phyloP scores from a whole-genome alignment of 2,113 vertebrate genomes.

The Oncorhynchus clarkii region DNA sequence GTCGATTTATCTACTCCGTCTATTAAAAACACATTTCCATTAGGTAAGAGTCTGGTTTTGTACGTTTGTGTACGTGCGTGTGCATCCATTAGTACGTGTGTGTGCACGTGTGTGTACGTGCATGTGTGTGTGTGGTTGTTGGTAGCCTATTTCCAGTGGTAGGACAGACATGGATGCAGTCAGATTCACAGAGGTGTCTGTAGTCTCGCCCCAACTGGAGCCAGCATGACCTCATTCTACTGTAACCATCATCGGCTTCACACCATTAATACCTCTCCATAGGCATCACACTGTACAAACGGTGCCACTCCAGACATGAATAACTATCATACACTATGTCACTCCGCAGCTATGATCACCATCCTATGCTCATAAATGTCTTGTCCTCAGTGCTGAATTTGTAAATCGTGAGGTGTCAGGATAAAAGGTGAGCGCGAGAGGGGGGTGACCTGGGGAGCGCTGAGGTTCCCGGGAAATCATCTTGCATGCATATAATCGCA shows the following conservation, averaged over 20 bases:
- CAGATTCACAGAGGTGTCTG: slow-evolving; percentile 51
- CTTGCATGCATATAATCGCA: too few relatives aligned
- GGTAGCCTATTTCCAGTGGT: slow-evolving; percentile 31
- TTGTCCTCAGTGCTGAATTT: too few relatives aligned
- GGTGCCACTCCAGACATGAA: slow-evolving; percentile 59
- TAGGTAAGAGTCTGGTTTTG: not conserved
- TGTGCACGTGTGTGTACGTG: slow-evolving; percentile 1
- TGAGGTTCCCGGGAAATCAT: too few relatives aligned
- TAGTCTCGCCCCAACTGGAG: slow-evolving; percentile 48
- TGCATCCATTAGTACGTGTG: not conserved
- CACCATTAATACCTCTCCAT: slow-evolving; percentile 60
- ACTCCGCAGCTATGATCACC: not conserved
- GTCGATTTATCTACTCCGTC: not conserved
- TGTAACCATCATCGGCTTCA: slow-evolving; percentile 57
- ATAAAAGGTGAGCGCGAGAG: too few relatives aligned
- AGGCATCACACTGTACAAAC: slow-evolving; percentile 47
- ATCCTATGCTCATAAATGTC: not conserved
- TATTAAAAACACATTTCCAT: not conserved
- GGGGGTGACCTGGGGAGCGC: too few relatives aligned
- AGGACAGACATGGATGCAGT: slow-evolving; percentile 5
- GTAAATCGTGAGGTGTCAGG: too few relatives aligned
- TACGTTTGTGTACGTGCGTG: not conserved
- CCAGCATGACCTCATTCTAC: slow-evolving; percentile 63
- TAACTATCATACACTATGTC: slow-evolving; percentile 41
- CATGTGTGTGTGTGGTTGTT: not conserved